Conservation (phyloP, 2,888 invertebrate species). For the Marronus borbonicus region DNA sequence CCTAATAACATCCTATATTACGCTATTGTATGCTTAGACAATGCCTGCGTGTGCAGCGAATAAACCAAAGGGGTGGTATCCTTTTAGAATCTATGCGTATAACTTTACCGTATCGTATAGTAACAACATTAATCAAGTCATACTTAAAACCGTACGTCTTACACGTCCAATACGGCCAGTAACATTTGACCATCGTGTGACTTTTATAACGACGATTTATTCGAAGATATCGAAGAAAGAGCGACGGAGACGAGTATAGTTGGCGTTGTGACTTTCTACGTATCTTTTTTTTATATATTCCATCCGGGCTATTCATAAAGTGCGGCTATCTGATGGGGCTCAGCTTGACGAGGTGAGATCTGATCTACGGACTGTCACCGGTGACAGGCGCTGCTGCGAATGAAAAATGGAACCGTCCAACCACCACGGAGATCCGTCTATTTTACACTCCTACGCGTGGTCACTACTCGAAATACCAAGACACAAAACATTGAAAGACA, state of each 20-base stretch:
- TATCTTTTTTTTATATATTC: constrained; percentile 58
- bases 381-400: constrained; percentile 66
- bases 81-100: too few relatives aligned
- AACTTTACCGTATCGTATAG: constrained; percentile 27
- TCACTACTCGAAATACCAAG: constrained; percentile 49
- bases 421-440: constrained; percentile 56
- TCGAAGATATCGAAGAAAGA: constrained; percentile 44
- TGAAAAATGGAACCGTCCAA: constrained; percentile 64
- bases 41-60: too few relatives aligned
- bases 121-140: constrained; percentile 44
- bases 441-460: constrained; percentile 53
- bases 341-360: constrained; percentile 64
- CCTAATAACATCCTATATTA: neutral
- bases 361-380: constrained; percentile 65
- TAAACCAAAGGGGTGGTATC: too few relatives aligned
- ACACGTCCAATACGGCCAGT: constrained; percentile 30
- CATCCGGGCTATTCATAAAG: constrained; percentile 58
- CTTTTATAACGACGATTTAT: constrained; percentile 46
- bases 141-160: constrained; percentile 38
- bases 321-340: constrained; percentile 58
- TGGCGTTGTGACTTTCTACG: constrained; percentile 51
- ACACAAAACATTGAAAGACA: constrained; percentile 35
- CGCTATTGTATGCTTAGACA: too few relatives aligned
- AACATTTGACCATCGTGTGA: constrained; percentile 45
- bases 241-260: constrained; percentile 32